Conservation (phyloP, 2,797 vertebrate species). For the Crenuchus spilurus region DNA sequence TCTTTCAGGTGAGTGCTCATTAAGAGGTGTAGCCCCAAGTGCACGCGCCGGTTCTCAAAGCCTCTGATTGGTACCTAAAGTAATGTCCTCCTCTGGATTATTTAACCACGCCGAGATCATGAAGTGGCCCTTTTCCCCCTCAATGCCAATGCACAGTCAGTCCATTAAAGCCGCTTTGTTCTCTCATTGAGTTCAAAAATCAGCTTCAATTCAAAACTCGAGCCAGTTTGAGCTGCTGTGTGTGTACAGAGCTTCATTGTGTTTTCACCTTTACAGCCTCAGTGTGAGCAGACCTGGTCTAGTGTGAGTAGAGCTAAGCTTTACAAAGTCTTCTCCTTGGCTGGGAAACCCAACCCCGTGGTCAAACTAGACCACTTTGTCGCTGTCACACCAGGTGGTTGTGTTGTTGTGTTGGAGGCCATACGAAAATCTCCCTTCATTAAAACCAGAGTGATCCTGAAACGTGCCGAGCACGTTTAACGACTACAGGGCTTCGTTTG, state of each 20-base stretch:
- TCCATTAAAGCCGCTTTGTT: constrained; percentile 25
- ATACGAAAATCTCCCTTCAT: constrained; percentile 54
- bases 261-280: not conserved
- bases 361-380: constrained; percentile 51
- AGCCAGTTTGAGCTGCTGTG: not conserved
- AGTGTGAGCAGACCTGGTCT: not conserved
- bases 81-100: constrained; percentile 18
- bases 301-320: not conserved
- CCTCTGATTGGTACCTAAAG: not conserved
- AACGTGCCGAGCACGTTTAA: not conserved
- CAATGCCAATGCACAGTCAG: constrained; percentile 7
- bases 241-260: not conserved
- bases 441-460: not conserved
- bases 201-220: constrained; percentile 8
- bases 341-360: constrained; percentile 7
- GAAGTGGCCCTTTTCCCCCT: not conserved
- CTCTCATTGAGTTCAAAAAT: constrained; percentile 8
- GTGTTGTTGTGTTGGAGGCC: constrained; percentile 71
- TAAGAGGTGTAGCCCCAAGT: too few relatives aligned
- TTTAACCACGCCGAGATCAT: constrained; percentile 6
- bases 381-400: constrained; percentile 72
- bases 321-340: not conserved
- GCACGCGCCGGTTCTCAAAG: not conserved
- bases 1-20: constrained; percentile 98
- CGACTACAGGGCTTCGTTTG: constrained; percentile 1